Conservation (phyloP, 1,140 invertebrate genomes). For the Brachionus paranguensis region DNA sequence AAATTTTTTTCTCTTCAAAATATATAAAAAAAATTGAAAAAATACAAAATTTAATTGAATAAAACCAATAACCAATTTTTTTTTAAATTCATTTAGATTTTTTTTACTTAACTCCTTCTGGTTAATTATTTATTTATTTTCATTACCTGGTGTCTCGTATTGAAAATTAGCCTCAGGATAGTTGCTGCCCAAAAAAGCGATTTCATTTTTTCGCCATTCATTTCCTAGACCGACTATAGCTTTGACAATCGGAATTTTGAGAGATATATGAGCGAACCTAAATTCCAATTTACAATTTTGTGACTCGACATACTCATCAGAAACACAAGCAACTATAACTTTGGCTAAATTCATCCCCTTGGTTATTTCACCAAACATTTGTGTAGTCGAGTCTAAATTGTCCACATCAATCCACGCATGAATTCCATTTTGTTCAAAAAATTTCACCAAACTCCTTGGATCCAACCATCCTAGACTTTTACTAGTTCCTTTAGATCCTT, state of each 20-base stretch:
- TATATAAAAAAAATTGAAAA: too few relatives aligned
- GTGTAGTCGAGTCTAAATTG: not conserved
- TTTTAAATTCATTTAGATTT: too few relatives aligned
- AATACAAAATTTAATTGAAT: too few relatives aligned
- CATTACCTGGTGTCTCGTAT: conserved; percentile 43
- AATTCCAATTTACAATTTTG: conserved; percentile 44
- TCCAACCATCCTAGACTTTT: conserved; percentile 44
- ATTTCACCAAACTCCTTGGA: conserved; percentile 47
- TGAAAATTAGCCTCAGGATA: conserved; percentile 49
- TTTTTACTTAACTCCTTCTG: too few relatives aligned
- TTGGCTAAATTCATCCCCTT: conserved; percentile 21
- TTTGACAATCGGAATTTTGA: not conserved
- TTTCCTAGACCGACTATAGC: conserved; percentile 4
- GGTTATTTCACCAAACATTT: not conserved
- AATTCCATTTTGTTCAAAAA: conserved; percentile 47
- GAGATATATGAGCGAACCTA: not conserved
- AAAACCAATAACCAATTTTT: too few relatives aligned
- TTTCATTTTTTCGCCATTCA: conserved; percentile 42
- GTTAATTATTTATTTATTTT: not conserved
- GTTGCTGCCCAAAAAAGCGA: conserved; percentile 48
- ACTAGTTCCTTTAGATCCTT: conserved; percentile 42
- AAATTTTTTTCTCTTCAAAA: too few relatives aligned
- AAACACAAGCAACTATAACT: conserved; percentile 32
- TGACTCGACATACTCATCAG: conserved; percentile 45
- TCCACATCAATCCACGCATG: conserved; percentile 49